A percentile compares a stretch with the other conserved stretches of the same genome.
phyloP scores from a whole-genome alignment of 2,113 vertebrate genomes.

The Naja naja region DNA sequence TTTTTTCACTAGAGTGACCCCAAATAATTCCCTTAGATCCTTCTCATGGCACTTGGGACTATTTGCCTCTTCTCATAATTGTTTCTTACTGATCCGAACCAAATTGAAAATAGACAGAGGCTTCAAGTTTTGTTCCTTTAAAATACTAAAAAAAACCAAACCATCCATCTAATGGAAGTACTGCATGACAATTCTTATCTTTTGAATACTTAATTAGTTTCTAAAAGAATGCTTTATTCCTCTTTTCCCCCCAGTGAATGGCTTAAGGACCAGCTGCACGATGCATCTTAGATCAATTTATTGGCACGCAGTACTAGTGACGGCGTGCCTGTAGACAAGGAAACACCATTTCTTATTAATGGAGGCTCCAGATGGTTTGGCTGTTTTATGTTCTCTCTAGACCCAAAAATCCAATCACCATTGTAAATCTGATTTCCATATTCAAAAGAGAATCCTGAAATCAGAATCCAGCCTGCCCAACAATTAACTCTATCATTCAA shows the following conservation, averaged over 20 bases:
- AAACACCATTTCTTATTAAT: neutral
- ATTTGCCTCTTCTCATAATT: neutral
- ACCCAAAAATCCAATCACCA: rapidly evolving
- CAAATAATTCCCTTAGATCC: neutral
- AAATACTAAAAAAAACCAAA: too few relatives aligned
- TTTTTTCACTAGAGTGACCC: neutral
- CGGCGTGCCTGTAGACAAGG: rapidly evolving
- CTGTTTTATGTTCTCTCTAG: neutral
- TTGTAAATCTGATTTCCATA: rapidly evolving
- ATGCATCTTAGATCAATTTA: neutral
- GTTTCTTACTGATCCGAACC: neutral
- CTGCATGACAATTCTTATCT: neutral
- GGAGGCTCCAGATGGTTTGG: neutral
- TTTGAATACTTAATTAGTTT: neutral
- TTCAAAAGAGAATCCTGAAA: neutral
- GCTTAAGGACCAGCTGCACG: neutral
- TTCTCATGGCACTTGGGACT: neutral
- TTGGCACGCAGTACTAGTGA: rapidly evolving
- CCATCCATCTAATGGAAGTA: neutral
- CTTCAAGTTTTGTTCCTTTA: neutral
- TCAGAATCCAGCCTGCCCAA: neutral
- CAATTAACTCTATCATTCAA: constrained; percentile 30
- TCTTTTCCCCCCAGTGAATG: neutral
- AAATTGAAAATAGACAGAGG: neutral
- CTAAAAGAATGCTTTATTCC: neutral